Base-by-base conservation (phyloP, 2,113 vertebrate genomes). In the Zingel zingel region DNA sequence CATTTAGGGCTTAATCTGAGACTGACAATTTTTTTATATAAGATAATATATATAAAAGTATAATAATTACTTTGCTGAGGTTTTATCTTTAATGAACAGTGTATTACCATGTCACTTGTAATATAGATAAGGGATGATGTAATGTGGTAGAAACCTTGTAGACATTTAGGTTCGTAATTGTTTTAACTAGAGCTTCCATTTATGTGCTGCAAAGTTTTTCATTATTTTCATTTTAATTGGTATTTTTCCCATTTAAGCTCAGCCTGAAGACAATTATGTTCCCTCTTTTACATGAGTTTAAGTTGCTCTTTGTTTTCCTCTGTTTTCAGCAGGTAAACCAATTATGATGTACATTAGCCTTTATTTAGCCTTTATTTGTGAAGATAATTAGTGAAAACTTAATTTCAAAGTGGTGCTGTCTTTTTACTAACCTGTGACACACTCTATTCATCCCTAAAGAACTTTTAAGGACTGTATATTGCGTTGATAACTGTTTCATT, bases 1-100 rank as follows among this genome's bases (percentile, higher is more conserved):
- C 84, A 74, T 27, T 90, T 91, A 86, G 47, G 51, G 88, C 56
- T 76, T 78, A 76, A 82, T 79, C 59, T 77, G 75, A 82, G 50
- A 45, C 25, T 79, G 65, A 14, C 19, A 47, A 47, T 9, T 54
- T 61, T 61, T 48, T 47, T 30, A 61, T 36, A 9, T 15, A n/a
- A n/a, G n/a, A n/a, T n/a, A n/a, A n/a, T n/a, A n/a, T n/a, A n/a
- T n/a, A n/a, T n/a, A n/a, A n/a, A n/a, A n/a, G n/a, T n/a, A n/a
- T n/a, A 30, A 62, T 77, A 62, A 64, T 43, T 14, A n/a, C 16
- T 43, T 21, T 74, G 15, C 21, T 51, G 54, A 43, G 39, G 36
- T 43, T 76, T 67, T 45, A 25, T 61, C 63, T 71, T 70, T 76
- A 76, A 65, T 76, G 47, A 85, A 57, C 47, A 39, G 43, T 68